These are phyloP conservation scores for Diabrotica balteata DNA, from an alignment of 2,888 invertebrate genomes.

Conservation along the genomic window DNA sequence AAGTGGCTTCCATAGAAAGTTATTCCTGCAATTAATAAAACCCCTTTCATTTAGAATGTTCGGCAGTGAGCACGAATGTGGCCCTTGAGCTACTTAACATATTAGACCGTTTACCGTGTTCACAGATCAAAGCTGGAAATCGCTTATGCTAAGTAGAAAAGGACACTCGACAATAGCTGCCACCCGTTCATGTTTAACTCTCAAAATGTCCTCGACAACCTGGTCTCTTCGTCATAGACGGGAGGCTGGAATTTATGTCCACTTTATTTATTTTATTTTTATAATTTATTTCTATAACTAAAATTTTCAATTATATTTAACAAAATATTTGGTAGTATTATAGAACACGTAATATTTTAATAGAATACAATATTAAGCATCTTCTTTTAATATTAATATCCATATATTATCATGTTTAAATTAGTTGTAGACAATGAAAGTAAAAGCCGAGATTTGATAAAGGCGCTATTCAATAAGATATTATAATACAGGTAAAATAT, in stretches of 20 bases:
- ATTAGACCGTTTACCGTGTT: constrained; percentile 45
- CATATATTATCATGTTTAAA: too few relatives aligned
- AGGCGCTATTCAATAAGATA: too few relatives aligned
- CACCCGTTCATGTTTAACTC: constrained; percentile 19
- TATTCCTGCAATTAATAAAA: constrained; percentile 47
- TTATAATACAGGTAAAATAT: too few relatives aligned
- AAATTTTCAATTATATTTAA: too few relatives aligned
- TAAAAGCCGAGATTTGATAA: too few relatives aligned
- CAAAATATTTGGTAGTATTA: too few relatives aligned
- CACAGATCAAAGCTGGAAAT: constrained; percentile 38
- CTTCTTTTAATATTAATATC: too few relatives aligned
- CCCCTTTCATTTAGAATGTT: constrained; percentile 45
- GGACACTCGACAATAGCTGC: constrained; percentile 41
- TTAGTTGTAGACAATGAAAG: too few relatives aligned
- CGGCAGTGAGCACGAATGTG: constrained; percentile 40
- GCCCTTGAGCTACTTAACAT: constrained; percentile 46
- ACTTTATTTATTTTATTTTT: too few relatives aligned
- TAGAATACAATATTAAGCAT: too few relatives aligned
- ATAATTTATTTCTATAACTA: too few relatives aligned
- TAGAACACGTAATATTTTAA: too few relatives aligned
- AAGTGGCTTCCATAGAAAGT: constrained; percentile 39
- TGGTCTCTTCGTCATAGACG: constrained; percentile 9
- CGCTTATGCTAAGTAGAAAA: constrained; percentile 38
- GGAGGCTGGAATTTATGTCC: not conserved
- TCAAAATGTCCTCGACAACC: constrained; percentile 14